Evolutionary conservation across 2,888 invertebrate species (phyloP).

Genomic region (Brenthis daphne): DNA sequence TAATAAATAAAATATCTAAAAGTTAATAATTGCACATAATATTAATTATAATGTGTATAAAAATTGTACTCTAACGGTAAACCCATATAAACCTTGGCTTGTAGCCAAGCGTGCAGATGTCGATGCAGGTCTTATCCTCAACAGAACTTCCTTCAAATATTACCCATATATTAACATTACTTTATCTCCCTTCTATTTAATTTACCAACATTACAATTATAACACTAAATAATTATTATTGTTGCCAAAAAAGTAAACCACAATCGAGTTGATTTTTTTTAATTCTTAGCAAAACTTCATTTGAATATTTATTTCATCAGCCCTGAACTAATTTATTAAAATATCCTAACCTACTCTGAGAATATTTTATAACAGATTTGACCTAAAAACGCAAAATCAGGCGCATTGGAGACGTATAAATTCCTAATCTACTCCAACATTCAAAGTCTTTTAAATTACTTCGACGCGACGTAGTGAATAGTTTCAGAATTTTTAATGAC

Average conservation of each 20-base stretch:
- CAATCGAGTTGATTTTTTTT: neutral
- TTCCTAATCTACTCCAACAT: slow-evolving; percentile 39
- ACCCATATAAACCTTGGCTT: slow-evolving; percentile 41
- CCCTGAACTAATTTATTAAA: slow-evolving; percentile 24
- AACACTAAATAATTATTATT: slow-evolving; percentile 38
- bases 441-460: slow-evolving; percentile 38
- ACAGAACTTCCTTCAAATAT: slow-evolving; percentile 39
- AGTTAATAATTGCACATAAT: slow-evolving; percentile 16
- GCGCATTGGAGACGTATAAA: slow-evolving; percentile 33
- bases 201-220: slow-evolving; percentile 47
- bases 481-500: slow-evolving; percentile 18
- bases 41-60: slow-evolving; percentile 25
- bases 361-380: slow-evolving; percentile 28
- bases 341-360: slow-evolving; percentile 22
- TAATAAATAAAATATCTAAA: slow-evolving; percentile 1
- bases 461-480: slow-evolving; percentile 32
- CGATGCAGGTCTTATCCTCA: slow-evolving; percentile 53
- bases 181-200: slow-evolving; percentile 52
- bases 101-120: slow-evolving; percentile 51
- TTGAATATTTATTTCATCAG: slow-evolving; percentile 26
- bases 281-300: neutral
- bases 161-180: slow-evolving; percentile 55
- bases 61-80: slow-evolving; percentile 33
- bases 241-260: neutral
- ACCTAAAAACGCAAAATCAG: slow-evolving; percentile 28